A percentile compares a stretch with the other conserved stretches of the same genome.
Conservation (phyloP, 2,888 invertebrate species). For the Agriopis leucophaearia region DNA sequence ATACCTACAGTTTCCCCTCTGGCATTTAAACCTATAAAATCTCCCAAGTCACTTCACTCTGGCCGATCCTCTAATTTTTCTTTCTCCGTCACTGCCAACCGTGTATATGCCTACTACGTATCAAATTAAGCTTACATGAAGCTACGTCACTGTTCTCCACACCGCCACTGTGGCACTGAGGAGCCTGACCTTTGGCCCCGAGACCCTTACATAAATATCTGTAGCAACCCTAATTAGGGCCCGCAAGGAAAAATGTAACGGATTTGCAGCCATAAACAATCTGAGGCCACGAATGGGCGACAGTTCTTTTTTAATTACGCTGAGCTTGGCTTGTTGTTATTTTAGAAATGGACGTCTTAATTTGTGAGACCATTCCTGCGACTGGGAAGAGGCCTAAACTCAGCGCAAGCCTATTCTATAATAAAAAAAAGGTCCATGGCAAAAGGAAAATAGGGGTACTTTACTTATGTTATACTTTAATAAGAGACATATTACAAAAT, state of each 20-base stretch:
- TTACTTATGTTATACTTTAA: no score
- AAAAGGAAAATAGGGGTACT: no score
- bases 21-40: no score
- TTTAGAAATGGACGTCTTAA: conserved; percentile 23
- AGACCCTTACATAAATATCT: conserved; percentile 45
- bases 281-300: conserved; percentile 18
- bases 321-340: conserved; percentile 21
- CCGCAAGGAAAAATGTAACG: conserved; percentile 46
- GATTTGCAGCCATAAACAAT: conserved; percentile 41
- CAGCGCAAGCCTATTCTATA: no score
- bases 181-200: conserved; percentile 31
- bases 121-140: conserved; percentile 12
- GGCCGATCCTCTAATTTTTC: not conserved
- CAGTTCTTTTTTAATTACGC: conserved; percentile 33
- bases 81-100: conserved; percentile 1
- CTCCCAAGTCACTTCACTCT: not conserved
- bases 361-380: conserved; percentile 13
- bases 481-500: no score
- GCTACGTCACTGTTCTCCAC: conserved; percentile 13
- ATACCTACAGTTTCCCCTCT: no score
- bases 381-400: not conserved
- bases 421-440: no score
- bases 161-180: conserved; percentile 7
- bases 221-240: conserved; percentile 42
- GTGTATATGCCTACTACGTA: conserved; percentile 1